Evolutionary conservation across 23 tunicate genomes (phyloP), one percentile per base, ranked within the genome.

Genomic region (Oikopleura dioica): DNA sequence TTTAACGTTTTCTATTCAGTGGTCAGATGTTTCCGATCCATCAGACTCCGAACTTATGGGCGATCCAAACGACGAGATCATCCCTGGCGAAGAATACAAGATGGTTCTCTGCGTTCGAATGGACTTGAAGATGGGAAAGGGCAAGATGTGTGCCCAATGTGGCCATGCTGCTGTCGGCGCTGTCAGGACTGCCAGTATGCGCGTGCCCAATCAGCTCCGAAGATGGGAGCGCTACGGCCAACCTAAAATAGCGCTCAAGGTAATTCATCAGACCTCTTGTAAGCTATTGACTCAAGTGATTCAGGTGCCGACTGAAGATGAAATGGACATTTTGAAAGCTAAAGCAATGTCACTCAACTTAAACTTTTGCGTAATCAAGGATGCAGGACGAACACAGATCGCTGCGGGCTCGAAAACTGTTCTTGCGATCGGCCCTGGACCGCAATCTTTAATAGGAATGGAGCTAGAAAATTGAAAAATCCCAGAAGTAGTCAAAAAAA

Each of bases 351-450:
- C 84, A 0, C 24, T 85, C 26, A 79, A 78, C 16, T 69, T 89
- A 5, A 82, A 85, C 0, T 72, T 86, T 35, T 59, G 85, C 26
- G 36, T 89, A 4, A 89, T 89, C 33, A 83, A 83, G 37, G 96
- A 89, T 78, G 96, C 96, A 0, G 96, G 96, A 1, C 69, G 96
- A 51, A 89, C 96, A 1, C 96, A 89, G 75, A 89, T 89, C 23
- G 69, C 38, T 55, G 78, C 96, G 1, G 96, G 96, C 0, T 85
- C 92, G 1, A 81, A 58, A 76, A 89, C 96, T 36, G 96, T 89
- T 5, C 80, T 89, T 4, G 96, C 83, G 1, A 83, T 89, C 34
- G 96, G 96, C 23, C 96, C 96, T n/a, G 96, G 84, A 0, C 80
- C 82, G 1, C 80, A 79, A 58, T 78, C 82, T n/a, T 28, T 50